Base-by-base conservation (phyloP, 2,113 vertebrate genomes). In the Todiramphus chloris region DNA sequence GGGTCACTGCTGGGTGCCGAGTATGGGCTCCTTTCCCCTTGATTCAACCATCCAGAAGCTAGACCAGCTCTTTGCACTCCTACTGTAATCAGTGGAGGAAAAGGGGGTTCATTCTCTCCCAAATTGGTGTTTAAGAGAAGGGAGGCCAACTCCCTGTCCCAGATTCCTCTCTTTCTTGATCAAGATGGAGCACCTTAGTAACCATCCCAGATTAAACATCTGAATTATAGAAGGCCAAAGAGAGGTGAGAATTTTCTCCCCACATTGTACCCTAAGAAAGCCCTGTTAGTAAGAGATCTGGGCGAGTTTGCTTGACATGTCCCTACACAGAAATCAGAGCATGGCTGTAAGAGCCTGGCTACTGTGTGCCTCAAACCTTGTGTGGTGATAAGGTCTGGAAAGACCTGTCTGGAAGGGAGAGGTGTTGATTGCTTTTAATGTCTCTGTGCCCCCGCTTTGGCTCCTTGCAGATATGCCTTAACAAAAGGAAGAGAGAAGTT, bases 1-100 rank as follows among this genome's bases (percentile, higher is more conserved):
- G 0, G 6, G 15, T 15, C 27, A 9, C 50, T 48, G 23, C 33
- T 58, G 30, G 18, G n/a, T 68, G 18, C 25, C 1, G 1, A 9
- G 5, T 13, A 19, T 50, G 25, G 43, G 18, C 31, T 73, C 9
- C 24, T 79, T 82, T 5, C 18, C 14, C 16, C 20, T 83, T 83
- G 64, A n/a, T 80, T 24, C 17, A 76, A 35, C 16, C 21, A 39
- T 64, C 23, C 48, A 73, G 76, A 88, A 74, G 20, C 41, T 28
- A 41, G 50, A 83, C 5, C 31, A 43, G 13, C 25, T 83, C 20
- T 48, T 67, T 39, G 23, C 35, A 51, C 10, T 80, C 44, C 50
- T 90, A 15, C 70, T 86, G 16, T 41, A 86, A 44, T 39, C 37
- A 62, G 12, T 39, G 48, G 18, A 73, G 55, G 10, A 66, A 83